A percentile compares a stretch with the other conserved stretches of the same genome.
Evolutionary conservation across 2,113 vertebrate species (phyloP).

Genomic region (Gobiocypris rarus): DNA sequence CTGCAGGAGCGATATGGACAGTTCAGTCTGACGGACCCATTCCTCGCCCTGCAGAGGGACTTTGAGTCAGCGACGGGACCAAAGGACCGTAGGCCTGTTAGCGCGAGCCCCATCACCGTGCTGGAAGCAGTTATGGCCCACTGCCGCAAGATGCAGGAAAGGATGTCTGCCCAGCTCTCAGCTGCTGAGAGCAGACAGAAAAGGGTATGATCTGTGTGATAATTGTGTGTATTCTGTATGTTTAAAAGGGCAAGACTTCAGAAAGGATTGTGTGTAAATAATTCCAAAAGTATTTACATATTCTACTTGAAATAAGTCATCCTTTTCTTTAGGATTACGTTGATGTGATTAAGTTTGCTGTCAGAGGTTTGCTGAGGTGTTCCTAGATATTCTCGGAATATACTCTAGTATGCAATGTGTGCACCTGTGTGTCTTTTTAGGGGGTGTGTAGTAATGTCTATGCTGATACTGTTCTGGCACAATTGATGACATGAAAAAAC

Average conservation of each 20-base stretch:
- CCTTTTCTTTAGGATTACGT: neutral
- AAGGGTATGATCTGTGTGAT: slow-evolving; percentile 79
- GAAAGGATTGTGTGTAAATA: neutral
- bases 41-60: slow-evolving; percentile 96
- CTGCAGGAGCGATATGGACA: slow-evolving; percentile 95
- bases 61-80: slow-evolving; percentile 84
- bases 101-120: slow-evolving; percentile 92
- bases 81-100: slow-evolving; percentile 86
- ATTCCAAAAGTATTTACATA: neutral
- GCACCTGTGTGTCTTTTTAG: neutral
- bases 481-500: neutral
- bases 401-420: neutral
- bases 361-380: neutral
- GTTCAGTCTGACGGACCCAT: slow-evolving; percentile 95
- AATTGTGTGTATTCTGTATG: neutral
- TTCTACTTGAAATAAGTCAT: neutral
- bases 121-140: slow-evolving; percentile 97
- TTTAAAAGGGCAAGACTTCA: neutral
- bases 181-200: slow-evolving; percentile 94
- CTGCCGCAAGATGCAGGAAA: slow-evolving; percentile 98
- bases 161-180: slow-evolving; percentile 91
- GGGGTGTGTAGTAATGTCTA: neutral
- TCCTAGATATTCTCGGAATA: neutral
- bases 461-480: neutral
- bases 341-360: neutral